A percentile compares a stretch with the other conserved stretches of the same genome.
Evolutionary conservation across 2,113 vertebrate species (phyloP).

Genomic region (Argyrosomus japonicus): DNA sequence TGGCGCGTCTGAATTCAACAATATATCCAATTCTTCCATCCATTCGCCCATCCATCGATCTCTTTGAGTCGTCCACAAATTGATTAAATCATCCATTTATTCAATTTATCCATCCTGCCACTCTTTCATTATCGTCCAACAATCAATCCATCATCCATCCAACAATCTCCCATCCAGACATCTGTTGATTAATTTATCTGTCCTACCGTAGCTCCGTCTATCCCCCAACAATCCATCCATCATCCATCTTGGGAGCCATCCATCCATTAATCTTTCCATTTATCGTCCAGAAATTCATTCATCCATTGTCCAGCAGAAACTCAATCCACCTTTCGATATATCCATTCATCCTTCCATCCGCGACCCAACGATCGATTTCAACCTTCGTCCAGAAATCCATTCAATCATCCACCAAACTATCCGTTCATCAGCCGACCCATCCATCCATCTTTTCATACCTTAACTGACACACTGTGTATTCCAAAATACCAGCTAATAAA

Average conservation of each 20-base stretch:
- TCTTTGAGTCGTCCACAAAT: not conserved
- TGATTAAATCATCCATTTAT: not conserved
- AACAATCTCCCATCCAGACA: not conserved
- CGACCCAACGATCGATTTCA: not conserved
- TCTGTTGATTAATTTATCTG: not conserved
- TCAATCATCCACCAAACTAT: not conserved
- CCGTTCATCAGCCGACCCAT: not conserved
- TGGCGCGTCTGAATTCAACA: not conserved
- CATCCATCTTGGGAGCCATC: not conserved
- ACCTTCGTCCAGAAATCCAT: not conserved
- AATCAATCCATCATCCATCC: not conserved
- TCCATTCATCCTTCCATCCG: not conserved
- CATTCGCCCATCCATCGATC: not conserved
- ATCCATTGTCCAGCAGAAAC: not conserved
- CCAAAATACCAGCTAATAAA: not conserved
- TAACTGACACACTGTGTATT: not conserved
- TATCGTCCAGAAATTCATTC: not conserved
- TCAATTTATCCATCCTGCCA: not conserved
- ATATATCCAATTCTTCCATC: not conserved
- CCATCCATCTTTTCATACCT: not conserved
- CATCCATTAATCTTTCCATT: not conserved
- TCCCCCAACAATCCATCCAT: not conserved
- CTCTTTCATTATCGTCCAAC: not conserved
- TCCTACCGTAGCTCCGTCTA: not conserved
- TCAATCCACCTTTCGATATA: not conserved